These are phyloP conservation scores for Rousettus leschenaultii DNA, from an alignment of 2,113 vertebrate species.

Conservation along the genomic window DNA sequence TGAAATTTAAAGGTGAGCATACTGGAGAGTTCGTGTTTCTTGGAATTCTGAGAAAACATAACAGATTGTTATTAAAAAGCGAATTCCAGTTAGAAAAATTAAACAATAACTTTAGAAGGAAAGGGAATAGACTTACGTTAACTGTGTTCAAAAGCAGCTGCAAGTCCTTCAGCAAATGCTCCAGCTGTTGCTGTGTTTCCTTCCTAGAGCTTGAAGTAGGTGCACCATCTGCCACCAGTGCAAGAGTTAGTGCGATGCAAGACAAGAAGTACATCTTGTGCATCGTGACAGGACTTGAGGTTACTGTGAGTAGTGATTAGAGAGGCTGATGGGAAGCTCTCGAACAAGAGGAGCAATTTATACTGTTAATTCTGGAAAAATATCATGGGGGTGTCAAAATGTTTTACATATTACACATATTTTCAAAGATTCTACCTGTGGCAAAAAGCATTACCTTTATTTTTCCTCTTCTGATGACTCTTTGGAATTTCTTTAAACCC, in stretches of 20 bases:
- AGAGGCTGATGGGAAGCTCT: constrained; percentile 70
- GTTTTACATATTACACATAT: constrained; percentile 85
- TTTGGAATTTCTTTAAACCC: constrained; percentile 93
- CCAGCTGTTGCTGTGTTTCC: not conserved
- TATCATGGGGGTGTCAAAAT: constrained; percentile 83
- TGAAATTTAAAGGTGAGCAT: constrained; percentile 56
- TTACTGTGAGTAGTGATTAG: constrained; percentile 60
- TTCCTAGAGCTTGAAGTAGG: not conserved
- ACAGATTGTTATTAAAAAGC: constrained; percentile 28
- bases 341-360: constrained; percentile 80
- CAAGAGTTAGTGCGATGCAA: constrained; percentile 71
- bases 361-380: constrained; percentile 85
- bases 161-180: constrained; percentile 41
- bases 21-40: not conserved
- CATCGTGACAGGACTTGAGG: constrained; percentile 74
- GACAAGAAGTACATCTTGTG: constrained; percentile 70
- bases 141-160: not conserved
- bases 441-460: constrained; percentile 84
- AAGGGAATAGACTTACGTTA: constrained; percentile 72
- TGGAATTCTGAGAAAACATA: constrained; percentile 60
- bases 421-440: constrained; percentile 83
- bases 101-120: not conserved
- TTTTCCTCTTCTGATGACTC: constrained; percentile 93
- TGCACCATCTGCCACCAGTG: constrained; percentile 55
- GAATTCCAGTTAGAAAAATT: not conserved